These are phyloP conservation scores for Xerus inauris DNA, from an alignment of 2,113 vertebrate genomes.

Conservation along the genomic window DNA sequence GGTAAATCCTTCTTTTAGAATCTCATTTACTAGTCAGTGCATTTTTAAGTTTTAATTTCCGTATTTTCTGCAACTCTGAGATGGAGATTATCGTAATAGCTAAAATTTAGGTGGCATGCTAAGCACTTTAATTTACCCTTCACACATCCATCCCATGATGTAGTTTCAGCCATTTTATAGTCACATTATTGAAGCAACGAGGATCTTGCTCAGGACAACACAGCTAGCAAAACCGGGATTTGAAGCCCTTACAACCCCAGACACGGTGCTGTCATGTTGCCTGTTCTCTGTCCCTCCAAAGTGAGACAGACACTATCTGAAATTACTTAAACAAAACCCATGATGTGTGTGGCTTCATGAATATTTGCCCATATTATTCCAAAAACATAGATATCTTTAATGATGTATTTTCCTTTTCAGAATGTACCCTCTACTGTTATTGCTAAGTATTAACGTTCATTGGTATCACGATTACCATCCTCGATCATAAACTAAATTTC, in stretches of 20 bases:
- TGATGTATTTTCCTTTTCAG: background rate
- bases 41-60: background rate
- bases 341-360: background rate
- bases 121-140: background rate
- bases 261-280: background rate
- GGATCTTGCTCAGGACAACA: background rate
- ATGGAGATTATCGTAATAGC: background rate
- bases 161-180: background rate
- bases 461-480: background rate
- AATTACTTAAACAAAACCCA: background rate
- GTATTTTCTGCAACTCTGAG: background rate
- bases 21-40: background rate
- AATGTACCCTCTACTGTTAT: background rate
- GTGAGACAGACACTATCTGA: background rate
- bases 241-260: background rate
- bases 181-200: background rate
- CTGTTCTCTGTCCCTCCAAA: background rate
- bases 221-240: background rate
- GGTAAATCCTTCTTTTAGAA: background rate
- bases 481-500: background rate
- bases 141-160: background rate
- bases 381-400: background rate
- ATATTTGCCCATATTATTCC: background rate
- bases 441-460: background rate
- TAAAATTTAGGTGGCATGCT: background rate